These are phyloP conservation scores for Sycophila texana DNA, from an alignment of 2,888 invertebrate genomes.

Conservation along the genomic window DNA sequence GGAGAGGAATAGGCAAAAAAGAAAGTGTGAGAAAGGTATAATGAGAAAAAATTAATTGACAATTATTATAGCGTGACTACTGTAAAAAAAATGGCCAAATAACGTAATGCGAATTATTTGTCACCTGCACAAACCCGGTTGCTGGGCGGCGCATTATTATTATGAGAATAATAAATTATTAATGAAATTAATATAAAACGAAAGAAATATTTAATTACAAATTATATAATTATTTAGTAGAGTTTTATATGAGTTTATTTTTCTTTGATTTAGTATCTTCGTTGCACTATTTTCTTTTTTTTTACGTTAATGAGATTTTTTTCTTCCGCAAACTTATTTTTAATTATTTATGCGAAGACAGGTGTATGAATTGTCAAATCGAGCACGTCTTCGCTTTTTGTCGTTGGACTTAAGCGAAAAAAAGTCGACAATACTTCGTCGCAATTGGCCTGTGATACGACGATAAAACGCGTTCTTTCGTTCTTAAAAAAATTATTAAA, in stretches of 20 bases:
- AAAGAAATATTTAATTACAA: conserved; percentile 75
- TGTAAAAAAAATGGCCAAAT: conserved; percentile 75
- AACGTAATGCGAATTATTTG: conserved; percentile 69
- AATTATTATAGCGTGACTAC: conserved; percentile 70
- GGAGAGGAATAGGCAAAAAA: conserved; percentile 22
- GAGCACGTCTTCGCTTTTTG: conserved; percentile 60
- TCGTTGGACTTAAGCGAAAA: conserved; percentile 62
- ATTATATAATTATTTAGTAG: conserved; percentile 72
- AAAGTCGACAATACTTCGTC: conserved; percentile 63
- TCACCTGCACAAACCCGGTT: conserved; percentile 66
- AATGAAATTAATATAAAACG: conserved; percentile 76
- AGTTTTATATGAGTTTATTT: conserved; percentile 62
- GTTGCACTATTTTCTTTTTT: conserved; percentile 62
- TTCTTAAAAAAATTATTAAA: conserved; percentile 54
- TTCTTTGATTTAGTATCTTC: conserved; percentile 58
- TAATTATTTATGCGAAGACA: conserved; percentile 52
- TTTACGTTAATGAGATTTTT: conserved; percentile 61
- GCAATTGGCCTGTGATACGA: conserved; percentile 67
- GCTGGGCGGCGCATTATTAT: conserved; percentile 71
- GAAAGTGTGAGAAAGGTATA: conserved; percentile 44
- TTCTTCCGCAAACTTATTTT: conserved; percentile 53
- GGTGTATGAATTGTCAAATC: conserved; percentile 47
- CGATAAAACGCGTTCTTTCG: conserved; percentile 63
- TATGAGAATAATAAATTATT: conserved; percentile 76
- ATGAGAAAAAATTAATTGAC: conserved; percentile 70